These are phyloP conservation scores for Goniozus legneri DNA, from an alignment of 1,140 invertebrate species.

Conservation along the genomic window DNA sequence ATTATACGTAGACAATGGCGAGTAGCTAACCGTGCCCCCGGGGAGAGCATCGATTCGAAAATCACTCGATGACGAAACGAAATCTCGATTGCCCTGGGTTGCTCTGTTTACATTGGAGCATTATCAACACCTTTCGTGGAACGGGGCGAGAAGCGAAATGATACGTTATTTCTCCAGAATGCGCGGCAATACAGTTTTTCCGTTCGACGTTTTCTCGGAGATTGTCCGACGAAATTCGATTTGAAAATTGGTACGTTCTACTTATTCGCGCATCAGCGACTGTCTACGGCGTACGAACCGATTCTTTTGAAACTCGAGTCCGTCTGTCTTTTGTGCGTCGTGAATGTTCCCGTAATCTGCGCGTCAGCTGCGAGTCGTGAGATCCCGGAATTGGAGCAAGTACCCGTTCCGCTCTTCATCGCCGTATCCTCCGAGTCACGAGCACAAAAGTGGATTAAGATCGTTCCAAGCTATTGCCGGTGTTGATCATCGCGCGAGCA, in stretches of 20 bases:
- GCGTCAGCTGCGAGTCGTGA: conserved; percentile 7
- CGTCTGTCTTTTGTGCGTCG: too few species aligned
- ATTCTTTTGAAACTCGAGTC: too few species aligned
- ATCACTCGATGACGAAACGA: conserved; percentile 15
- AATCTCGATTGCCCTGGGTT: too few species aligned
- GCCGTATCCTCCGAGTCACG: conserved; percentile 3
- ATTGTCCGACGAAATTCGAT: too few species aligned
- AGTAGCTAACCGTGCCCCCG: conserved; percentile 12
- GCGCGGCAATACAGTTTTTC: conserved; percentile 6
- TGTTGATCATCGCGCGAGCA: conserved; percentile 11
- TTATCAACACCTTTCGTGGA: too few species aligned
- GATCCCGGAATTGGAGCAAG: conserved; percentile 6
- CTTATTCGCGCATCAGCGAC: too few species aligned
- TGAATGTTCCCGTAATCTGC: conserved; percentile 18
- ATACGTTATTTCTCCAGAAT: background rate
- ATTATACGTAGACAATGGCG: conserved; percentile 15
- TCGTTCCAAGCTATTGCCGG: conserved; percentile 12
- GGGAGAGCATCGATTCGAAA: background rate
- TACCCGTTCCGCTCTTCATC: conserved; percentile 22
- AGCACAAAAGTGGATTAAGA: conserved; percentile 29
- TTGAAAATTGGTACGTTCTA: too few species aligned
- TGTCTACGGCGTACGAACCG: too few species aligned
- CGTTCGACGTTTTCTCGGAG: too few species aligned
- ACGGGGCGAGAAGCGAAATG: background rate
- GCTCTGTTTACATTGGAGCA: too few species aligned